Evolutionary conservation across 2,113 vertebrate species (phyloP).

Genomic region (Pongo pygmaeus): DNA sequence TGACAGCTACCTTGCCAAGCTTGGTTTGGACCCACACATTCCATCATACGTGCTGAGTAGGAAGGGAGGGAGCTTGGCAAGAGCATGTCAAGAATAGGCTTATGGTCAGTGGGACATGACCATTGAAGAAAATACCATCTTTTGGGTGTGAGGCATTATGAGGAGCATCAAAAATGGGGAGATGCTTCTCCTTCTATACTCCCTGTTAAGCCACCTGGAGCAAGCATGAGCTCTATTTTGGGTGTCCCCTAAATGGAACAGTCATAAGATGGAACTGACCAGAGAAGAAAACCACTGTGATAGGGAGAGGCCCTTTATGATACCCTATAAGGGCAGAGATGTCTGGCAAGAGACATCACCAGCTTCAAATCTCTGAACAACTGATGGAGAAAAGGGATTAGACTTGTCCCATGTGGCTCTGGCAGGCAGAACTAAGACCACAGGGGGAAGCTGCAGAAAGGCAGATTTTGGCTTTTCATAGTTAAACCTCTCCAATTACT

Average conservation of each 20-base stretch:
- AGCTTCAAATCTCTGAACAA: not conserved
- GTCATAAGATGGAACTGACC: not conserved
- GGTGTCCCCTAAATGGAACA: not conserved
- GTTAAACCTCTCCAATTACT: not conserved
- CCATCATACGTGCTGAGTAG: not conserved
- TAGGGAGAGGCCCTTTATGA: not conserved
- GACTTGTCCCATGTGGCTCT: not conserved
- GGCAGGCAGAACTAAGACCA: not conserved
- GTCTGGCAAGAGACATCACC: not conserved
- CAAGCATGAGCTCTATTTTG: not conserved
- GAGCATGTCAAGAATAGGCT: not conserved
- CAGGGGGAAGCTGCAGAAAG: not conserved
- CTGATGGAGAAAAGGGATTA: not conserved
- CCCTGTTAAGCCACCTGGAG: not conserved
- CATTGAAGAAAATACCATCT: not conserved
- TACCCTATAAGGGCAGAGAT: not conserved
- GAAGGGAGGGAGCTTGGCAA: not conserved
- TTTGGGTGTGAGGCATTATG: not conserved
- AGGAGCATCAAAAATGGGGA: not conserved
- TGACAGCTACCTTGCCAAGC: not conserved
- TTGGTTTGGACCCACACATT: not conserved
- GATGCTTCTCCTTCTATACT: not conserved
- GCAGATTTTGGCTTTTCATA: not conserved
- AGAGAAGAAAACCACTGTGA: not conserved
- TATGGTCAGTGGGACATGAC: not conserved